A percentile compares a stretch with the other conserved stretches of the same genome.
These are phyloP conservation scores for Rhynchopsitta pachyrhyncha DNA, from an alignment of 2,113 vertebrate species.

Conservation along the genomic window DNA sequence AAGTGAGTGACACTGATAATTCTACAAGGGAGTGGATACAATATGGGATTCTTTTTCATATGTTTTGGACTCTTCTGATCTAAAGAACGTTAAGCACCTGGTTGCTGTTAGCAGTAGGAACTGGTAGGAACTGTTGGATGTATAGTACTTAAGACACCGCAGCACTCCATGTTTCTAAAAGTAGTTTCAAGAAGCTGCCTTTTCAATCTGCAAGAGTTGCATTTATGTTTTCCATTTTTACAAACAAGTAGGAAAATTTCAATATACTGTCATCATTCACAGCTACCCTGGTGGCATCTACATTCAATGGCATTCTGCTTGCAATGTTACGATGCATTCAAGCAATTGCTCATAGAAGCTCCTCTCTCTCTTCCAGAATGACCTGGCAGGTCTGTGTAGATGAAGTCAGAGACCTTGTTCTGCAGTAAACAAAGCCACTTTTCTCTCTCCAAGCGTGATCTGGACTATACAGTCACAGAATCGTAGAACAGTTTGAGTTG, in stretches of 20 bases:
- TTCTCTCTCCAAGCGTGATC: background rate
- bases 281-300: background rate
- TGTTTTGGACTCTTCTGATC: background rate
- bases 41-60: background rate
- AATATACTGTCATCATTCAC: background rate
- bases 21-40: background rate
- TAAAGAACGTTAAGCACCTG: background rate
- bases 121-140: background rate
- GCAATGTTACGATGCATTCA: background rate
- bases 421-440: background rate
- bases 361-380: background rate
- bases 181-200: background rate
- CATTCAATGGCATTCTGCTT: background rate
- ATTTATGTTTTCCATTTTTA: background rate
- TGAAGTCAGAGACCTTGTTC: background rate
- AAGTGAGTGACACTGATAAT: background rate
- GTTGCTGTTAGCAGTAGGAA: background rate
- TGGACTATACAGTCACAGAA: background rate
- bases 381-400: background rate
- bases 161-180: background rate
- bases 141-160: background rate
- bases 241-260: background rate
- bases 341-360: background rate
- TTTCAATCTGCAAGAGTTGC: background rate
- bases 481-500: background rate